Base-by-base conservation (phyloP, 2,113 vertebrate genomes). In the Campylomormyrus tamandua region DNA sequence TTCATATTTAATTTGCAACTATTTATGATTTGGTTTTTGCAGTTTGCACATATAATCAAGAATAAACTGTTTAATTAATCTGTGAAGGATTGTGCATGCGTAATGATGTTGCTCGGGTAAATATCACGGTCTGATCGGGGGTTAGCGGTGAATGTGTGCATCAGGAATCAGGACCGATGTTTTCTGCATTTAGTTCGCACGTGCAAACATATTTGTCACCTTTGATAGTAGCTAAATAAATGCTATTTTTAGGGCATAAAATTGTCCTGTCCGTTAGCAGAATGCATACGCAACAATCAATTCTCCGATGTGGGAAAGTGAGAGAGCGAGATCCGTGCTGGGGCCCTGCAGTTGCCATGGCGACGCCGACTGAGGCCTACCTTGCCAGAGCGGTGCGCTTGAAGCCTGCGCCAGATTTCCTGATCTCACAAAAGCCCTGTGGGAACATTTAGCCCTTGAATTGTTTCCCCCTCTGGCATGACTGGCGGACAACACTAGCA, bases 341-440 rank as follows among this genome's bases (percentile, higher is more conserved):
- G 91, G 45, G 92, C 91, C 91, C 91, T 88, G 66, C 88, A 91
- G 93, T 93, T 94, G 92, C 93, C 92, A 92, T 94, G 91, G 91
- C 90, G 92, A 94, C 91, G 50, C n/a, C n/a, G 88, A 66, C 90
- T 50, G 90, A 90, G 89, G 89, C 91, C 85, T 92, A 89, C 89
- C 91, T 89, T 89, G 85, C 91, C 92, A 90, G 90, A 58, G 91
- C 42, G 42, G 89, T 52, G 66, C 7, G 91, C 89, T 90, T 90
- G 87, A 83, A 92, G 90, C 91, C 90, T 56, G 89, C 88, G 92
- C 92, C 93, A 93, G 91, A 91, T 92, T 92, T 93, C 90, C 93
- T 91, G 90, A 92, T 92, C 90, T 90, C 89, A 90, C 90, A 91
- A 91, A 93, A 90, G 89, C 92, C 91, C 93, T 92, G 89, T 92